Base-by-base conservation (phyloP, 2,113 vertebrate genomes). In the Salvelinus fontinalis region DNA sequence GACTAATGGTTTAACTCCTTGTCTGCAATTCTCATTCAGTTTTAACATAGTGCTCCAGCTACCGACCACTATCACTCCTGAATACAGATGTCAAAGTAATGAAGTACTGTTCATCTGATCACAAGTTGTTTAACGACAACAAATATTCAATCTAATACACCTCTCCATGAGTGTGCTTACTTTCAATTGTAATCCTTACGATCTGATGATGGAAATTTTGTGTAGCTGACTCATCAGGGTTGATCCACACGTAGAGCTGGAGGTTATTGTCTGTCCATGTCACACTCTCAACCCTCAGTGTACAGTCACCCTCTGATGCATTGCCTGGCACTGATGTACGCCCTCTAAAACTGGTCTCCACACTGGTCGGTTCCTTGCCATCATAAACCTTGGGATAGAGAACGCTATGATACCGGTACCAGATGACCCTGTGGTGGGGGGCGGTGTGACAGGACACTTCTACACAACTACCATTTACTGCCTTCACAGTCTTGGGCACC, bases 381-480 rank as follows among this genome's bases (percentile, higher is more conserved):
- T 88, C 80, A 71, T 84, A 87, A 34, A 91, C 83, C 7, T 76
- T 64, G 22, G 79, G 82, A 49, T 82, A 91, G 0, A 54, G 0
- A 0, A 4, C 0, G 0, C 0, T 20, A 49, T 80, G 24, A 51
- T 89, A 86, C 66, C 67, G 24, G 66, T 89, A 89, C 89, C 89
- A 91, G 2, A 1, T 62, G 14, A 86, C 87, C 27, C 34, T 34
- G 0, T 0, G 7, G 49, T 82, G 67, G 9, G 70, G 6, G 9
- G 75, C 0, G 24, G 88, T 87, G 7, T 71, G 72, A 77, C 88
- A 91, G 16, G 83, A 78, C 7, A 91, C 73, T 12, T 83, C 64
- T 49, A 80, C 83, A 57, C 89, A 91, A 78, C 74, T 86, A 1
- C 84, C 87, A 54, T 80, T 75, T 12, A 80, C 31, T n/a, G 86